Conservation (phyloP, 35 echinoderm and acorn worm species). For the Apostichopus parvimensis region DNA sequence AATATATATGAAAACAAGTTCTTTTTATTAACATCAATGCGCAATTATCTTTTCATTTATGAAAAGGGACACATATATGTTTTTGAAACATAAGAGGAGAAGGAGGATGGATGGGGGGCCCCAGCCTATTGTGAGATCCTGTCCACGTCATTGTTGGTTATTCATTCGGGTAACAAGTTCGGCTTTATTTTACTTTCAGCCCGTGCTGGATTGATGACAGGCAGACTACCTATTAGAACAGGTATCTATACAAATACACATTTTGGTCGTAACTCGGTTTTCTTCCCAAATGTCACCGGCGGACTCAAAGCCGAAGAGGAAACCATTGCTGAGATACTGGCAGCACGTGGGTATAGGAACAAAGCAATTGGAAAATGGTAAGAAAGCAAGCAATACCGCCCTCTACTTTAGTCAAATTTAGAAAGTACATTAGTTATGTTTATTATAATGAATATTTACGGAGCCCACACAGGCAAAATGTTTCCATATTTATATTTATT, state of each 20-base stretch:
- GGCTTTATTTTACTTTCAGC: not conserved
- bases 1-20: too few relatives aligned
- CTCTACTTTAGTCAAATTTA: not conserved
- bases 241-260: slow-evolving; percentile 9
- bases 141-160: too few relatives aligned
- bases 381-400: not conserved
- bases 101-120: too few relatives aligned
- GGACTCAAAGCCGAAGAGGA: not conserved
- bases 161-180: too few relatives aligned
- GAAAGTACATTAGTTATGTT: not conserved
- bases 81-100: too few relatives aligned
- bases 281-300: slow-evolving; percentile 17
- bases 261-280: slow-evolving; percentile 21
- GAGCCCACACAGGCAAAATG: not conserved
- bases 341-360: not conserved
- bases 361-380: slow-evolving; percentile 44
- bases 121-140: too few relatives aligned
- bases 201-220: slow-evolving; percentile 9
- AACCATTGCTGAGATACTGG: not conserved
- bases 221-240: slow-evolving; percentile 1
- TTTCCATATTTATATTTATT: too few relatives aligned
- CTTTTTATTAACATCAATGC: too few relatives aligned
- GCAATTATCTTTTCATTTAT: too few relatives aligned
- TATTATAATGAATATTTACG: not conserved
- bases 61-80: too few relatives aligned